phyloP scores from a whole-genome alignment of 2,113 vertebrate genomes.

The Zosterops japonicus region DNA sequence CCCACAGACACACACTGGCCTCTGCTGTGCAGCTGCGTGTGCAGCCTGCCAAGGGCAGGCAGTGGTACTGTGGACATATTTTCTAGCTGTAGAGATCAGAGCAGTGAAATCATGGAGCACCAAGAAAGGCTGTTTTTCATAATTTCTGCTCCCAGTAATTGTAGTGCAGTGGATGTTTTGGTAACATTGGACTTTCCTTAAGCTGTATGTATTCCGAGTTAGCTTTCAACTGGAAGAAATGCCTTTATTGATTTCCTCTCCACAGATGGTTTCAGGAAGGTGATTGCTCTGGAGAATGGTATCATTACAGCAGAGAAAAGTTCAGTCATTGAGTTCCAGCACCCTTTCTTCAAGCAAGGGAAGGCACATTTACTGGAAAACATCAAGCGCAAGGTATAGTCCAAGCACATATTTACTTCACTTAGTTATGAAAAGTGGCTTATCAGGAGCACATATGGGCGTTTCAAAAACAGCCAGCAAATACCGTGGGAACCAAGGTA shows the following conservation, averaged over 20 bases:
- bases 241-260: not conserved
- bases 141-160: not conserved
- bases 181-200: not conserved
- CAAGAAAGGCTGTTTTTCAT: not conserved
- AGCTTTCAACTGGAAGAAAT: not conserved
- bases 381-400: slow-evolving; percentile 76
- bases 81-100: not conserved
- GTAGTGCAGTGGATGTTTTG: not conserved
- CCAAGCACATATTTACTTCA: not conserved
- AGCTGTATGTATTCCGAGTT: not conserved
- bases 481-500: not conserved
- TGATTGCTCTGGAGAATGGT: slow-evolving; percentile 61
- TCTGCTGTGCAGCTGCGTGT: not conserved
- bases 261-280: slow-evolving; percentile 77
- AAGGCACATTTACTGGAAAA: slow-evolving; percentile 65
- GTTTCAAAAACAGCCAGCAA: not conserved
- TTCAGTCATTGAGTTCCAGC: slow-evolving; percentile 70
- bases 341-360: slow-evolving; percentile 73
- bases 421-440: not conserved
- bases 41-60: not conserved
- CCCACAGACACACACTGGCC: accelerated
- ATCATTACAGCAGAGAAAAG: slow-evolving; percentile 55
- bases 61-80: accelerated
- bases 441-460: not conserved
- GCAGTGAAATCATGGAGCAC: not conserved